Evolutionary conservation across 2,888 invertebrate species (phyloP).

Genomic region (Ptychoptera albimana): DNA sequence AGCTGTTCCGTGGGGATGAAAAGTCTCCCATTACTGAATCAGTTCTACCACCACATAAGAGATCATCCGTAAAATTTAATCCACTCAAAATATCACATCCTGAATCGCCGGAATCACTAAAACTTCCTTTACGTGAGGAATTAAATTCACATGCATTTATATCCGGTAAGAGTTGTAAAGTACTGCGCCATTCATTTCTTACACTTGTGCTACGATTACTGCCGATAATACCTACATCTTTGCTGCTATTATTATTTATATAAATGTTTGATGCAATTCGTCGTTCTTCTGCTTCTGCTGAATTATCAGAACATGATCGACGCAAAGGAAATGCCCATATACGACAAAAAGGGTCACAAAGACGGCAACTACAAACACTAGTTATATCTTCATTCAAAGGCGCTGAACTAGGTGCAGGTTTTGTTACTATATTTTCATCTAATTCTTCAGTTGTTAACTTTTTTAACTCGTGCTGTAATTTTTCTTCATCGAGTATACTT

Average conservation of each 20-base stretch:
- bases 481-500: not conserved
- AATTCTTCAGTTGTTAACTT: not conserved
- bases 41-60: conserved; percentile 8
- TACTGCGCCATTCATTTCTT: conserved; percentile 15
- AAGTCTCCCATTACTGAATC: not conserved
- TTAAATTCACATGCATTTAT: not conserved
- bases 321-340: conserved; percentile 30
- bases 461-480: not conserved
- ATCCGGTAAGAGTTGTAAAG: conserved; percentile 10
- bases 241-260: conserved; percentile 7
- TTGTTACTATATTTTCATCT: not conserved
- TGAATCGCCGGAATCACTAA: conserved; percentile 21
- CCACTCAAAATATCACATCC: conserved; percentile 27
- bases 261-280: not conserved
- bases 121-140: conserved; percentile 12
- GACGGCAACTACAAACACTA: conserved; percentile 15
- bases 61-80: conserved; percentile 25
- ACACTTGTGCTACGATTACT: conserved; percentile 12
- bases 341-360: conserved; percentile 27
- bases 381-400: conserved; percentile 1
- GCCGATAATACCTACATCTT: conserved; percentile 17
- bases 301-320: conserved; percentile 27
- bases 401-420: not conserved
- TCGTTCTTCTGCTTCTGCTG: conserved; percentile 15
- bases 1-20: not conserved